These are phyloP conservation scores for Trichonephila clavipes DNA, from an alignment of 1,140 invertebrate species.

Conservation along the genomic window DNA sequence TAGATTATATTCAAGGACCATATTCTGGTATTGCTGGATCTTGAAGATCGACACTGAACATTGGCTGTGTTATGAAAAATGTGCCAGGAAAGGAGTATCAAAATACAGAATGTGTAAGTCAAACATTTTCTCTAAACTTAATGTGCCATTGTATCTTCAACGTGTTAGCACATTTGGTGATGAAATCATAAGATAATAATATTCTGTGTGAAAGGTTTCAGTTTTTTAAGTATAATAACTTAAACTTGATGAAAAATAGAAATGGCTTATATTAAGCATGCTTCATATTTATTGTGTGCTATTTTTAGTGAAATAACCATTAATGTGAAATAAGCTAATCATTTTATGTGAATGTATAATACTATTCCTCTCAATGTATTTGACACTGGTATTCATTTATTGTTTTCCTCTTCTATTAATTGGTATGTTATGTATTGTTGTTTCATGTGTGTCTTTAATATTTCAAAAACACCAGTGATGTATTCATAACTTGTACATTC, in stretches of 20 bases:
- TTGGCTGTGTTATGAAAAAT: not conserved
- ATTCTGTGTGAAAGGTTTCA: not conserved
- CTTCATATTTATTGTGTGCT: conserved; percentile 1
- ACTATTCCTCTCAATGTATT: not conserved
- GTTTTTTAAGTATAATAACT: not conserved
- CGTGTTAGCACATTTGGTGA: not conserved
- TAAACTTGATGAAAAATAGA: not conserved
- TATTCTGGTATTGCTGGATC: conserved; percentile 7
- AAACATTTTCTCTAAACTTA: not conserved
- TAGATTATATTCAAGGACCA: conserved; percentile 43
- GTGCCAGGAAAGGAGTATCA: not conserved
- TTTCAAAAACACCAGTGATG: not conserved
- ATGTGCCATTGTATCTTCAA: conserved; percentile 8
- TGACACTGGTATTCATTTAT: not conserved
- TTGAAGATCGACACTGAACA: not conserved
- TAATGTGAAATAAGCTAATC: not conserved
- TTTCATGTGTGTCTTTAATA: not conserved
- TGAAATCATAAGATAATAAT: not conserved
- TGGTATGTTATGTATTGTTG: not conserved
- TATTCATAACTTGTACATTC: not conserved
- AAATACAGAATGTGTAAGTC: not conserved
- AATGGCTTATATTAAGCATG: conserved; percentile 23
- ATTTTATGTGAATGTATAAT: not conserved
- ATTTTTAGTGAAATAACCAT: not conserved
- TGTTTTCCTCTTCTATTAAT: not conserved